Percentiles rank a stretch among this genome's conserved stretches.
Evolutionary conservation across 1,140 invertebrate species (phyloP).

Genomic region (Conus ventricosus): DNA sequence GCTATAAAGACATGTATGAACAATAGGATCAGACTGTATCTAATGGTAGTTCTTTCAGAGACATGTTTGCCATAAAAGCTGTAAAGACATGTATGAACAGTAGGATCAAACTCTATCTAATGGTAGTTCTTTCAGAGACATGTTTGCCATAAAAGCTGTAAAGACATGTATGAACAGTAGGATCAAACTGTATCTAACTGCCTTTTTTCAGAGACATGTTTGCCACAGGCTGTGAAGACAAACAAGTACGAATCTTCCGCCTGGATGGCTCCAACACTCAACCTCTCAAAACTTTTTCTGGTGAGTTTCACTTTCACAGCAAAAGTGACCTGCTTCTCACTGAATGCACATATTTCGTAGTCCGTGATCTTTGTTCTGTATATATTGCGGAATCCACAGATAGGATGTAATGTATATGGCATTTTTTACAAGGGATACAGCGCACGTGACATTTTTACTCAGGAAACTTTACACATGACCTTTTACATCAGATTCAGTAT

Average conservation of each 20-base stretch:
- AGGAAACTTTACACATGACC: too few species aligned
- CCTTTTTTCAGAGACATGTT: constrained; percentile 71
- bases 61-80: constrained; percentile 76
- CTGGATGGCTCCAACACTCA: constrained; percentile 64
- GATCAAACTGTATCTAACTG: not conserved
- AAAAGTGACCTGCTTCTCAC: too few species aligned
- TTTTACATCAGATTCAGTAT: too few species aligned
- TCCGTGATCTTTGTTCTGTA: too few species aligned
- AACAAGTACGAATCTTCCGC: constrained; percentile 73
- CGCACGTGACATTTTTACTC: too few species aligned
- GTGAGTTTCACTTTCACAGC: constrained; percentile 44
- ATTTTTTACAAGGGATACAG: too few species aligned
- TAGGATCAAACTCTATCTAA: not conserved
- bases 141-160: not conserved
- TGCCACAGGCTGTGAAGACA: constrained; percentile 77
- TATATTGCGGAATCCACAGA: too few species aligned
- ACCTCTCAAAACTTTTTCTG: constrained; percentile 69
- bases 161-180: too few species aligned
- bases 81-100: constrained; percentile 70
- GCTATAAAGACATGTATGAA: too few species aligned
- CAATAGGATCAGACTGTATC: not conserved
- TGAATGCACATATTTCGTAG: too few species aligned
- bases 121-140: not conserved
- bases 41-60: constrained; percentile 58
- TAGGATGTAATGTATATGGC: too few species aligned